These are phyloP conservation scores for Pseudochromis fuscus DNA, from an alignment of 2,797 vertebrate genomes.

Conservation along the genomic window DNA sequence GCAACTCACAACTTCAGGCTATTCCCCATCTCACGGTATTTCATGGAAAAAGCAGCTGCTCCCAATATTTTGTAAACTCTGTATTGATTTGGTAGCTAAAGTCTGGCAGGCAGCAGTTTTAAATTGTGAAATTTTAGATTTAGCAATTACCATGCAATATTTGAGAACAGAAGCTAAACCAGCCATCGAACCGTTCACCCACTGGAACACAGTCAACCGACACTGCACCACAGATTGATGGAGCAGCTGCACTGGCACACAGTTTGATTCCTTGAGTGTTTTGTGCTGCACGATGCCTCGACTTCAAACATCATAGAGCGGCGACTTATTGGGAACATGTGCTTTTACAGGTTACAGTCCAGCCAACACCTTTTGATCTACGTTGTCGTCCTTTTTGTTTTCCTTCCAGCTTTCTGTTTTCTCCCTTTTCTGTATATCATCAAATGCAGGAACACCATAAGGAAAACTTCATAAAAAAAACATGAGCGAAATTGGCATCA, in stretches of 20 bases:
- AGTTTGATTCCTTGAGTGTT: constrained; percentile 38
- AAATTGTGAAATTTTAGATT: constrained; percentile 36
- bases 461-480: constrained; percentile 5
- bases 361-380: constrained; percentile 10
- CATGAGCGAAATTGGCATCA: constrained; percentile 5
- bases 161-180: constrained; percentile 30
- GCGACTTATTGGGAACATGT: constrained; percentile 14
- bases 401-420: neutral
- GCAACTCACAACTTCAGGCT: constrained; percentile 18
- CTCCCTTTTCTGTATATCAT: constrained; percentile 12
- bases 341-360: constrained; percentile 19
- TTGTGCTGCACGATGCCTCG: constrained; percentile 5
- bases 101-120: constrained; percentile 25
- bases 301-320: constrained; percentile 19
- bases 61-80: constrained; percentile 34
- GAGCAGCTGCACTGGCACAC: constrained; percentile 25
- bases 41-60: constrained; percentile 23
- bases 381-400: constrained; percentile 17
- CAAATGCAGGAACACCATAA: constrained; percentile 11
- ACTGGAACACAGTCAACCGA: constrained; percentile 34
- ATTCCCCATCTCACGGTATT: constrained; percentile 22
- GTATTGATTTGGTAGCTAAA: constrained; percentile 57
- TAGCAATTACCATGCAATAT: constrained; percentile 30
- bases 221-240: constrained; percentile 35
- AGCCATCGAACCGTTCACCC: constrained; percentile 31